Evolutionary conservation across 2,113 vertebrate species (phyloP).

Genomic region (Phalacrocorax pelagicus): DNA sequence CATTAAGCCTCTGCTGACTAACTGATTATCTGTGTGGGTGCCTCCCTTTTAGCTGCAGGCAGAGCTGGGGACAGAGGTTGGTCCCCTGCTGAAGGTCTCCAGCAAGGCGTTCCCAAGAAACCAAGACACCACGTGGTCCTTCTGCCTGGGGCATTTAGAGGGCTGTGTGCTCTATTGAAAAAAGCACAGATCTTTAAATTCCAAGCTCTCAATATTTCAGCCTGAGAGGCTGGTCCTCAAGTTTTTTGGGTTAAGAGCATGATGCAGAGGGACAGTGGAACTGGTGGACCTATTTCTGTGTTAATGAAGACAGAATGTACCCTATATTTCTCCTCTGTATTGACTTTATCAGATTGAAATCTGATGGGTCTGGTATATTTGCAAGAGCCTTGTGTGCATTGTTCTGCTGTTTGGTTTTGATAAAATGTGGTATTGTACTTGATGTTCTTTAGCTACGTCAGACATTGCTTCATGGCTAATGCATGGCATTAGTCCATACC

Average conservation of each 20-base stretch:
- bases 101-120: background rate
- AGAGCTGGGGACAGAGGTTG: background rate
- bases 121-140: background rate
- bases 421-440: constrained; percentile 80
- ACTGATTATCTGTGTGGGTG: background rate
- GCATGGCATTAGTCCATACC: constrained; percentile 78
- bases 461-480: constrained; percentile 68
- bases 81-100: background rate
- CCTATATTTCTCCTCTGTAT: constrained; percentile 45
- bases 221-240: background rate
- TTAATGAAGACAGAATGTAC: constrained; percentile 57
- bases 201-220: background rate
- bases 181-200: background rate
- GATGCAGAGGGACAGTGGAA: background rate
- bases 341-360: constrained; percentile 72
- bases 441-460: constrained; percentile 79
- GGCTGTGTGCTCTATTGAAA: accelerated
- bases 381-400: constrained; percentile 71
- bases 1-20: background rate
- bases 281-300: constrained; percentile 11
- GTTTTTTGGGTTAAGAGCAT: background rate
- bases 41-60: background rate
- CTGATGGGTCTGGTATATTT: constrained; percentile 70
- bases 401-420: constrained; percentile 81
- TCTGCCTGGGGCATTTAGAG: background rate